Evolutionary conservation across 2,888 invertebrate species (phyloP).

Genomic region (Torymus auratus): DNA sequence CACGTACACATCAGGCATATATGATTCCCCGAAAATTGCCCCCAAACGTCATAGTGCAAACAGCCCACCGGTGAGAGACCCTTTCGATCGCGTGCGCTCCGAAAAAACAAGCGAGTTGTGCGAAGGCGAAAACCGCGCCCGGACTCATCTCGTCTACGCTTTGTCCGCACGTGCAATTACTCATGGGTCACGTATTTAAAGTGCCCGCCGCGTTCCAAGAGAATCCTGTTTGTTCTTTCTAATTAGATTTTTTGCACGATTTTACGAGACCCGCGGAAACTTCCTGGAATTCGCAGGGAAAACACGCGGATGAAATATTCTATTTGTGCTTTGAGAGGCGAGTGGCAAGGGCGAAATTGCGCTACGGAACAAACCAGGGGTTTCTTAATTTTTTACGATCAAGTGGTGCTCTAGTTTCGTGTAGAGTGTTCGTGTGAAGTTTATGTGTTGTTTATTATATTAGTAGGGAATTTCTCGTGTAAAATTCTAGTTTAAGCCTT

Average conservation of each 20-base stretch:
- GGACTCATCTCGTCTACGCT: constrained; percentile 58
- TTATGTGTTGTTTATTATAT: too few species aligned
- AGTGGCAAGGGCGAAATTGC: constrained; percentile 34
- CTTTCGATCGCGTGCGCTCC: too few species aligned
- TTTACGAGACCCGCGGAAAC: not conserved
- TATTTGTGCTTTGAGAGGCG: constrained; percentile 34
- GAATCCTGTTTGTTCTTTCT: constrained; percentile 37
- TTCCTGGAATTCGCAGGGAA: not conserved
- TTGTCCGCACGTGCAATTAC: constrained; percentile 69
- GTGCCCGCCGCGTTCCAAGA: not conserved
- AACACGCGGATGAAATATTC: constrained; percentile 37
- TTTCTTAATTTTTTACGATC: constrained; percentile 30
- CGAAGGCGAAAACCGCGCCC: not conserved
- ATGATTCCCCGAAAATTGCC: too few species aligned
- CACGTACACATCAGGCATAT: too few species aligned
- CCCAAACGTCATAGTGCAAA: too few species aligned
- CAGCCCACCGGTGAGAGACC: too few species aligned
- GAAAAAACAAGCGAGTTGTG: too few species aligned
- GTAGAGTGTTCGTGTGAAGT: too few species aligned
- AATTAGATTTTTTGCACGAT: constrained; percentile 41
- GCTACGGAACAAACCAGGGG: not conserved
- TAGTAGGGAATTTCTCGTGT: too few species aligned
- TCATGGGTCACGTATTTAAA: constrained; percentile 71
- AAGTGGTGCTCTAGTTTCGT: too few species aligned
- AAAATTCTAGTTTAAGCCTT: too few species aligned